Base-by-base conservation (phyloP, 1,140 invertebrate genomes). In the Caenorhabditis inopinata region DNA sequence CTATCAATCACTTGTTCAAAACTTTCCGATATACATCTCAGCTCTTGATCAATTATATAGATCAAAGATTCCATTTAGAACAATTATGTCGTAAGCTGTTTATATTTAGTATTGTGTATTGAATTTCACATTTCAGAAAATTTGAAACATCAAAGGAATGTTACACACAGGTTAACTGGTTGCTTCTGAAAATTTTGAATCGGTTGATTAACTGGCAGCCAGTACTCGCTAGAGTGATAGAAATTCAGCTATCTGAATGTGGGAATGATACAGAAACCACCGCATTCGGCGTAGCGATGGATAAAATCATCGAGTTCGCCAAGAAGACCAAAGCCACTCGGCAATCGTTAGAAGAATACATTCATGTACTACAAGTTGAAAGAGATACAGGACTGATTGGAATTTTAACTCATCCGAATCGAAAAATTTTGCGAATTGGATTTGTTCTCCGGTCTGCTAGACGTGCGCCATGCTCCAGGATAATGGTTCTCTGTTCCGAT, bases 21-120 rank as follows among this genome's bases (percentile, higher is more conserved):
- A 83, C 32, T 76, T 83, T 47, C 83, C 83, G 0, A 78, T 83
- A 3, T 83, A 68, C 78, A 46, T 83, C 1, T 75, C 83, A 23
- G 81, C 83, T 0, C 27, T 83, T 11, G 81, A 83, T 46, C 68
- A 83, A 29, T 21, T 83, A 6, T 58, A 38, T 32, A 32, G 58
- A 6, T 51, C 46, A 14, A 68, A 74, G 27, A 38, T 49, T 11
- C 18, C 62, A 46, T 83, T 83, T 45, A 12, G 46, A 29, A 25
- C 23, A 5, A 51, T 45, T 14, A 79, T 81, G 42, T 45, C 68
- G 82, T 74, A 12, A 76, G 74, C 23, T 45, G n/a, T n/a, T n/a
- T n/a, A n/a, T n/a, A n/a, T 18, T 12, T 14, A 42, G 14, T 7
- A 42, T 7, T 42, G 38, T 7, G 38, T 42, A 42, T 5, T 42